Conservation (phyloP, 1,140 invertebrate genomes). For the Calliopsis andreniformis region DNA sequence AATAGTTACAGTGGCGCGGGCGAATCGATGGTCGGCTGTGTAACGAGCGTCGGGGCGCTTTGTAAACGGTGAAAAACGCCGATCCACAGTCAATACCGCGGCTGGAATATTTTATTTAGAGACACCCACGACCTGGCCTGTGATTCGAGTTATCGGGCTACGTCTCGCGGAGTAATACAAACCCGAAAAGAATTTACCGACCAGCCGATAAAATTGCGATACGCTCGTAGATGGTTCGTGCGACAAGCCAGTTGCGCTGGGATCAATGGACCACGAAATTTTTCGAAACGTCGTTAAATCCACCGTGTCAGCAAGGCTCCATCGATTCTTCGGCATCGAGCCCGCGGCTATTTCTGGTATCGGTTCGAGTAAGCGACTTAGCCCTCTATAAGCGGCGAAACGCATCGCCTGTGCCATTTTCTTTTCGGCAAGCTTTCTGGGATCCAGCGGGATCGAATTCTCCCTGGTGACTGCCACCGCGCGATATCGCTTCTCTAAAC, state of each 20-base stretch:
- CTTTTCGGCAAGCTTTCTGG: neutral
- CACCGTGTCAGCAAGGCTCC: slow-evolving; percentile 55
- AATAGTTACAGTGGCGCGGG: neutral
- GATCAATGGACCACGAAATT: slow-evolving; percentile 61
- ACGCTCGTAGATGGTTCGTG: slow-evolving; percentile 60
- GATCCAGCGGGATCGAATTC: neutral
- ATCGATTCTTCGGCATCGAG: slow-evolving; percentile 40
- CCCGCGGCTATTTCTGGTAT: slow-evolving; percentile 57
- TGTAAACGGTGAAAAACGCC: slow-evolving; percentile 32
- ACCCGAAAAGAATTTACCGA: slow-evolving; percentile 53
- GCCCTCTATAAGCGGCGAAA: slow-evolving; percentile 19
- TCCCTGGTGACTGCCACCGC: neutral
- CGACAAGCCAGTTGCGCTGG: slow-evolving; percentile 56
- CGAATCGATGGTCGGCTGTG: neutral
- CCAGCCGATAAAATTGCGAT: slow-evolving; percentile 60
- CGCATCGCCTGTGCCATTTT: slow-evolving; percentile 1
- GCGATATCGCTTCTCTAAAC: neutral
- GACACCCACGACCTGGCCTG: neutral
- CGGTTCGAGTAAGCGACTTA: slow-evolving; percentile 50
- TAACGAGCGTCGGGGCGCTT: slow-evolving; percentile 13
- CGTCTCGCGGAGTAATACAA: slow-evolving; percentile 46
- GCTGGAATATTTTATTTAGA: slow-evolving; percentile 55
- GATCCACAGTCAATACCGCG: slow-evolving; percentile 26
- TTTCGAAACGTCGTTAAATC: slow-evolving; percentile 64
- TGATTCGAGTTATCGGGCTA: slow-evolving; percentile 54